phyloP scores from a whole-genome alignment of 2,888 invertebrate species.

The Tolmerus cingulatus region DNA sequence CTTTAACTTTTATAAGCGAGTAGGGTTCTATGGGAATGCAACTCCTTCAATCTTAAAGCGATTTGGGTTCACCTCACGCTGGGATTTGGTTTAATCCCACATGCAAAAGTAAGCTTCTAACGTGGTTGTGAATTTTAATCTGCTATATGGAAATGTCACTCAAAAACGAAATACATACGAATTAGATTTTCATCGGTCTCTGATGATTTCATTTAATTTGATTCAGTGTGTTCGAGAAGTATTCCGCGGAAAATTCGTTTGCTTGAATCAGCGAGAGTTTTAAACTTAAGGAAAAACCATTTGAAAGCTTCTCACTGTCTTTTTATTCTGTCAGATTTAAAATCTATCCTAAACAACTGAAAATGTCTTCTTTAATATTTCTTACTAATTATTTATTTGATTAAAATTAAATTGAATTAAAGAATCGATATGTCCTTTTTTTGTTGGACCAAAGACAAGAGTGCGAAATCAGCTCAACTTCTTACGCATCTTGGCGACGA shows the following conservation, averaged over 20 bases:
- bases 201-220: background rate
- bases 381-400: too few species aligned
- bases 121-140: background rate
- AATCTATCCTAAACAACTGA: too few species aligned
- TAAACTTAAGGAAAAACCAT: too few species aligned
- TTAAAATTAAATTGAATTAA: too few species aligned
- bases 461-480: too few species aligned
- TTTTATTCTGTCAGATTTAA: too few species aligned
- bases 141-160: background rate
- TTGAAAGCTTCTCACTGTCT: too few species aligned
- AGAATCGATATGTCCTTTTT: too few species aligned
- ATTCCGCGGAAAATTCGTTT: background rate
- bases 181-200: background rate
- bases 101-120: background rate
- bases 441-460: too few species aligned
- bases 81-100: background rate
- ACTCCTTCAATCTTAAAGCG: background rate
- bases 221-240: background rate
- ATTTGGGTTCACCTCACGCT: background rate
- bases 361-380: too few species aligned
- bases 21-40: background rate
- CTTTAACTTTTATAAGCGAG: background rate
- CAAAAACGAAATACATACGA: background rate
- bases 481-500: too few species aligned
- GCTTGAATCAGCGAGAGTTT: background rate